A percentile compares a stretch with the other conserved stretches of the same genome.
phyloP scores from a whole-genome alignment of 35 echinoderm and acorn worm species.

The Ophioderma brevispina region DNA sequence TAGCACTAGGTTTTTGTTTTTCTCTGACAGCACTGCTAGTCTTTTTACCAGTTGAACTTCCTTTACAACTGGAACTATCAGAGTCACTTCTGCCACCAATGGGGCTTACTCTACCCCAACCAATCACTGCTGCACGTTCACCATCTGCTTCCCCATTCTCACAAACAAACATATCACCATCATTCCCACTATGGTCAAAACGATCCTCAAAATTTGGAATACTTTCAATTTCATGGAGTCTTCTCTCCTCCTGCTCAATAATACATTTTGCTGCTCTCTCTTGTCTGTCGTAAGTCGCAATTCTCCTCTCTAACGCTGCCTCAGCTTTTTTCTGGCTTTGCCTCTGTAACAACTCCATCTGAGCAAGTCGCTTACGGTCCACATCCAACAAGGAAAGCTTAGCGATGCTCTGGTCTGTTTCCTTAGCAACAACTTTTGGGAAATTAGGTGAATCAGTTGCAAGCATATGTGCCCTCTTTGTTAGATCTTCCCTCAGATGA shows the following conservation, averaged over 20 bases:
- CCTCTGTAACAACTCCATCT: conserved; percentile 76
- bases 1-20: neutral
- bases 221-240: conserved; percentile 79
- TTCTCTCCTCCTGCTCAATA: conserved; percentile 83
- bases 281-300: conserved; percentile 72
- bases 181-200: conserved; percentile 8
- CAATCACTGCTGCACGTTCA: conserved; percentile 37
- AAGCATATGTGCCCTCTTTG: neutral
- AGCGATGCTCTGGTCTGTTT: neutral
- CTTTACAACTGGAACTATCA: conserved; percentile 59
- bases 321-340: conserved; percentile 78
- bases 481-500: conserved; percentile 12
- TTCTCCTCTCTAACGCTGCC: conserved; percentile 54
- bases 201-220: conserved; percentile 37
- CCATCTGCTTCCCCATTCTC: conserved; percentile 6
- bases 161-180: conserved; percentile 13
- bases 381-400: conserved; percentile 28
- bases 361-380: conserved; percentile 63
- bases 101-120: conserved; percentile 55
- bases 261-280: conserved; percentile 61
- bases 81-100: conserved; percentile 67
- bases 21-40: neutral
- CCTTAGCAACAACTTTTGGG: conserved; percentile 45
- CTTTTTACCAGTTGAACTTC: neutral
- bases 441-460: conserved; percentile 11